Evolutionary conservation across 2,888 invertebrate species (phyloP).

Genomic region (Anthophora plumipes): DNA sequence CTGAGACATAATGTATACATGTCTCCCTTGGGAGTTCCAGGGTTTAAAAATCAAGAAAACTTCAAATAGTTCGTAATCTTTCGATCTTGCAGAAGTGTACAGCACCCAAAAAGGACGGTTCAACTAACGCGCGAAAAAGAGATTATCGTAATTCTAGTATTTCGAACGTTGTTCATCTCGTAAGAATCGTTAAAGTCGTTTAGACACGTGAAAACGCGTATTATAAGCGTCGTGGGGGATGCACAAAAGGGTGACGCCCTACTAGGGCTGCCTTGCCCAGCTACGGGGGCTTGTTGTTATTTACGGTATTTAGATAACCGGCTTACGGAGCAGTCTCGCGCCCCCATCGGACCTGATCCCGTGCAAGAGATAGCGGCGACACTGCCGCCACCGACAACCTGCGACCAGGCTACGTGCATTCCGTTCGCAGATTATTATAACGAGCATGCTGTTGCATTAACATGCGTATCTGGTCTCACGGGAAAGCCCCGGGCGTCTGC

Average conservation of each 20-base stretch:
- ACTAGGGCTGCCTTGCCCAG: slow-evolving; percentile 49
- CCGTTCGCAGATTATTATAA: slow-evolving; percentile 82
- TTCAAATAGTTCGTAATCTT: background rate
- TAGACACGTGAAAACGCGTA: slow-evolving; percentile 41
- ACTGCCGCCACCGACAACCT: slow-evolving; percentile 72
- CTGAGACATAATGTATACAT: too few species aligned
- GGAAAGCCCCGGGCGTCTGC: slow-evolving; percentile 71
- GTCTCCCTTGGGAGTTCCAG: too few species aligned
- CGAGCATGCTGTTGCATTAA: slow-evolving; percentile 81
- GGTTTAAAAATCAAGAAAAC: background rate
- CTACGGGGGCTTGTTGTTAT: slow-evolving; percentile 79
- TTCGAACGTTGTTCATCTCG: slow-evolving; percentile 29
- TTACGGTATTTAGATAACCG: slow-evolving; percentile 85
- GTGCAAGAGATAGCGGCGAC: slow-evolving; percentile 80
- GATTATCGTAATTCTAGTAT: slow-evolving; percentile 34
- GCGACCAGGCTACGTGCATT: slow-evolving; percentile 71
- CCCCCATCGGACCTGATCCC: slow-evolving; percentile 81
- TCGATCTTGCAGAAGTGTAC: background rate
- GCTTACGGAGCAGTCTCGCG: slow-evolving; percentile 82
- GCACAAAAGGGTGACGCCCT: slow-evolving; percentile 54
- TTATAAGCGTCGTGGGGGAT: slow-evolving; percentile 37
- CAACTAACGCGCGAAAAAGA: background rate
- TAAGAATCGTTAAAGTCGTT: slow-evolving; percentile 42
- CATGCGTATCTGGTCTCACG: slow-evolving; percentile 80
- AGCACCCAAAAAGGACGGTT: slow-evolving; percentile 12